Conservation (phyloP, 2,888 invertebrate species). For the Idaea dimidiata region DNA sequence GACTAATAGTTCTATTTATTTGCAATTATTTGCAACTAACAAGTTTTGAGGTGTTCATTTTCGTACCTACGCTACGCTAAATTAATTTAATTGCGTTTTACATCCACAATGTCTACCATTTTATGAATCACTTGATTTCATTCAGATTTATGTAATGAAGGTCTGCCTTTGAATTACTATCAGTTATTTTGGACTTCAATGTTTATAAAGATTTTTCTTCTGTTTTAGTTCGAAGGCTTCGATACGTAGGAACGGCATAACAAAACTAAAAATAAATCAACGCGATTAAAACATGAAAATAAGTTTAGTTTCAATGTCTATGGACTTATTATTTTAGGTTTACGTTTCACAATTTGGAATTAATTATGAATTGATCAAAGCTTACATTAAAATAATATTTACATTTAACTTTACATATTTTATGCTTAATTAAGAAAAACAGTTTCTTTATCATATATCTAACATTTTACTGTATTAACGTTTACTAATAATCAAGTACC, state of each 20-base stretch:
- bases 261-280: too few species aligned
- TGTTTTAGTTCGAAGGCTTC: too few species aligned
- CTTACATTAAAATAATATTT: neutral
- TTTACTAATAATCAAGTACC: constrained; percentile 9
- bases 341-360: neutral
- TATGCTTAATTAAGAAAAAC: constrained; percentile 10
- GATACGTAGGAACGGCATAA: too few species aligned
- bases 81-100: constrained; percentile 6
- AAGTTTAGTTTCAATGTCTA: too few species aligned
- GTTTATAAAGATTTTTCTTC: too few species aligned
- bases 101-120: neutral
- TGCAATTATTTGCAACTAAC: constrained; percentile 32
- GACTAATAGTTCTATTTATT: constrained; percentile 37
- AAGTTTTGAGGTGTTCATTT: constrained; percentile 34
- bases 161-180: too few species aligned
- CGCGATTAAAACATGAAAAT: too few species aligned
- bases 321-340: too few species aligned
- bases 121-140: neutral
- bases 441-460: neutral
- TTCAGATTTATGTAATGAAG: too few species aligned
- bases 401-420: constrained; percentile 2
- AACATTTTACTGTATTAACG: neutral
- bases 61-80: constrained; percentile 27
- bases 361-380: neutral
- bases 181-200: too few species aligned